These are phyloP conservation scores for Sclerurus mexicanus DNA, from an alignment of 2,113 vertebrate genomes.

Conservation along the genomic window DNA sequence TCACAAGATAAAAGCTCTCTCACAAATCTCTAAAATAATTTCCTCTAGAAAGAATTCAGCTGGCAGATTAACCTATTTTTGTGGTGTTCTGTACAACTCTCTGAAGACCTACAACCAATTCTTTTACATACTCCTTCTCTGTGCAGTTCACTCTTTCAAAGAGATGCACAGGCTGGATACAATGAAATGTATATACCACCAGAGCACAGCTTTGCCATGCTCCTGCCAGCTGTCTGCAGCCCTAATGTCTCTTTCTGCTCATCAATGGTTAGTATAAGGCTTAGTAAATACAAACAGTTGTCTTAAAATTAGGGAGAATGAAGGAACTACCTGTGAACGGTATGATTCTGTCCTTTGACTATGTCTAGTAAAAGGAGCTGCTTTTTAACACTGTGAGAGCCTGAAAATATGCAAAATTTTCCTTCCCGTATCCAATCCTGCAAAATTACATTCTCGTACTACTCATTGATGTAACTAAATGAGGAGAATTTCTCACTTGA, in stretches of 20 bases:
- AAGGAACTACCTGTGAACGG: background rate
- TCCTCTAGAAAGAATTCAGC: background rate
- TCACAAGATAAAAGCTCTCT: background rate
- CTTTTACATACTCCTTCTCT: background rate
- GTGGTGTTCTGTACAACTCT: background rate
- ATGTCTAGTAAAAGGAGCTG: background rate
- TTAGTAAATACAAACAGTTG: background rate
- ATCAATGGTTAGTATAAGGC: background rate
- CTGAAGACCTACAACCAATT: background rate
- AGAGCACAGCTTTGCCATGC: fast-evolving
- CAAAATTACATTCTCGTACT: background rate
- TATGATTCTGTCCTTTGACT: background rate
- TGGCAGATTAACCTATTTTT: background rate
- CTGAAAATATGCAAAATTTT: background rate
- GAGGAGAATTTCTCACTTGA: background rate
- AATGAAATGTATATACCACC: background rate
- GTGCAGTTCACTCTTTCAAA: background rate
- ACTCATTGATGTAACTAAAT: background rate
- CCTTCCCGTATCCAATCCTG: background rate
- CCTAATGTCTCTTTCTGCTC: background rate
- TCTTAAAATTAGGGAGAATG: background rate
- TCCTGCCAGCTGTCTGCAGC: background rate
- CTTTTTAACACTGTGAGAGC: background rate
- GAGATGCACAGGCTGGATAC: background rate
- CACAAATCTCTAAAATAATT: background rate